Evolutionary conservation across 2,113 vertebrate species (phyloP).

Genomic region (Delphinapterus leucas): DNA sequence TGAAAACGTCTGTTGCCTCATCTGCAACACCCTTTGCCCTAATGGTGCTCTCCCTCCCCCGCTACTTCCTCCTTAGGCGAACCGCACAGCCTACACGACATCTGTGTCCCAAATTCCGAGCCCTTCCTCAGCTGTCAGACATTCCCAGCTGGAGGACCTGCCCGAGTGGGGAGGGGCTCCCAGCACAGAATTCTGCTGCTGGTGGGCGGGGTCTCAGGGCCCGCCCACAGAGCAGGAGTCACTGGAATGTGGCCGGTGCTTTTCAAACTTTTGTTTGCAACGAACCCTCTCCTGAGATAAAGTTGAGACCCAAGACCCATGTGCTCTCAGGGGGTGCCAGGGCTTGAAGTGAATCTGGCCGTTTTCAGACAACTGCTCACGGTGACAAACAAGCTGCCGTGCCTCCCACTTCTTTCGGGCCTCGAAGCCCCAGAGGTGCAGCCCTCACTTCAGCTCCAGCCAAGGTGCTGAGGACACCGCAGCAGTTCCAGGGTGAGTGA

Average conservation of each 20-base stretch:
- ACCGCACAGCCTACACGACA: fast-evolving
- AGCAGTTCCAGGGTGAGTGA: background rate
- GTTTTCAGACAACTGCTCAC: background rate
- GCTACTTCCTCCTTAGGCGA: background rate
- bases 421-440: background rate
- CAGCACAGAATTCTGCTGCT: background rate
- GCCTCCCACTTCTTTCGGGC: background rate
- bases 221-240: too few relatives aligned
- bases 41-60: background rate
- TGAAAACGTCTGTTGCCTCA: background rate
- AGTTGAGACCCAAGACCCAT: background rate
- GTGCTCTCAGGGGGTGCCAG: fast-evolving
- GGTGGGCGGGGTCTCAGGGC: background rate
- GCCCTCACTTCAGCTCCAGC: background rate
- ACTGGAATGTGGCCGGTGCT: background rate
- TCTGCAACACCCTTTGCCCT: too few relatives aligned
- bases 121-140: background rate
- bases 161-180: background rate
- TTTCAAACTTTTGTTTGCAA: background rate
- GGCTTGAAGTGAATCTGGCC: background rate
- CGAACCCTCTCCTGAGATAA: background rate
- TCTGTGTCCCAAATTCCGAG: background rate
- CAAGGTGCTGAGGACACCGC: background rate
- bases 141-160: background rate
- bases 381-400: too few relatives aligned